Evolutionary conservation across 2,888 invertebrate species (phyloP), one percentile per base, ranked within the genome.

Genomic region (Halictus quadricinctus): DNA sequence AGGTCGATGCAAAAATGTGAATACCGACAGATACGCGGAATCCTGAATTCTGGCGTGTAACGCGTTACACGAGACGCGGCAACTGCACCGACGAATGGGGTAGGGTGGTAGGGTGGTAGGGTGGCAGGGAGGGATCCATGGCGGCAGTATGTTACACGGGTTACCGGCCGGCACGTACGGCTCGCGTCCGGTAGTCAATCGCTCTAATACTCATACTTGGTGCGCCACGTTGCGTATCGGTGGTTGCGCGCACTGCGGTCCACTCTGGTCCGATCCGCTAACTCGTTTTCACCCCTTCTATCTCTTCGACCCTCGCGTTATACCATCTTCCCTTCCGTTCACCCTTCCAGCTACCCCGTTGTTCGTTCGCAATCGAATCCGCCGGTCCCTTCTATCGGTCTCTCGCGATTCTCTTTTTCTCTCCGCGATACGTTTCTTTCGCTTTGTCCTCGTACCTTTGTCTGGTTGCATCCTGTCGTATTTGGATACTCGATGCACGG

Each of bases 131-230:
- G 93, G 94, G 93, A 94, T 94, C 94, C 94, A 94, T 93, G 93
- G 93, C 88, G 91, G 94, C 92, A 93, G 93, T 94, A 94, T 93
- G 94, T 94, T 94, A 94, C 94, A 94, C 94, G 93, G 93, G 94
- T 94, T 94, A 93, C 94, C 93, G 92, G 92, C 92, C 92, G 91
- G 94, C 93, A 94, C 94, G 94, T 94, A 94, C 93, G 92, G 92
- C 93, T 92, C 93, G 92, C 94, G 93, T 94, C 94, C 94, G 94
- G 94, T 93, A 94, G 94, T 94, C 94, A 94, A 94, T 94, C 94
- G 94, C 94, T 94, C 94, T 94, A 93, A 94, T 94, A 94, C 94
- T 94, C 93, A 92, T 92, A 89, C 92, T 90, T 89, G 88, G 90
- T 91, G 90, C 90, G 89, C 86, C 91, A 87, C 89, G 86, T 84